Percentiles rank a stretch among this genome's conserved stretches.
Evolutionary conservation across 2,113 vertebrate genomes (phyloP).

Genomic region (Neomonachus schauinslandi): DNA sequence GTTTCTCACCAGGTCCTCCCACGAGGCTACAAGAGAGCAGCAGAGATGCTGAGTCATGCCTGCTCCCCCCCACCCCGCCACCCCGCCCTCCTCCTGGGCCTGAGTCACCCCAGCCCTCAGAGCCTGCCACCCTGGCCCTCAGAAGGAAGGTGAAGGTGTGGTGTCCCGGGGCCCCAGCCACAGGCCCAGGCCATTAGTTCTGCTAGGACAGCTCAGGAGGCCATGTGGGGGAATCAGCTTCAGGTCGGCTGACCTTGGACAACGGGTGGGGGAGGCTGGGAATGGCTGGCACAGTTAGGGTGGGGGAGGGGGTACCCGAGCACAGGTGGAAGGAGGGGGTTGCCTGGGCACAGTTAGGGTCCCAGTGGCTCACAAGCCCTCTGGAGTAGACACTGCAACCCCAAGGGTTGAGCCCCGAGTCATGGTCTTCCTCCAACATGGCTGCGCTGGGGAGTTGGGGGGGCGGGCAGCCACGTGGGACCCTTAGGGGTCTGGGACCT

Average conservation of each 20-base stretch:
- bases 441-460: neutral
- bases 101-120: neutral
- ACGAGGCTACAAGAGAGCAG: neutral
- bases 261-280: neutral
- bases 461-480: neutral
- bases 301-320: neutral
- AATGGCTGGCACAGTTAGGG: neutral
- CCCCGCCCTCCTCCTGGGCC: neutral
- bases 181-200: neutral
- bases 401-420: neutral
- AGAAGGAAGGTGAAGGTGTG: neutral
- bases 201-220: neutral
- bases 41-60: neutral
- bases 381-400: neutral
- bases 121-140: neutral
- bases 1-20: neutral
- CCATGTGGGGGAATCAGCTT: neutral
- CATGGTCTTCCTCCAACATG: fast-evolving
- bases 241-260: neutral
- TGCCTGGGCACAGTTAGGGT: neutral
- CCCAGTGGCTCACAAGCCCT: neutral
- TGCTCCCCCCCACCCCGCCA: neutral
- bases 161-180: fast-evolving
- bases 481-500: neutral
- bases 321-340: neutral